A percentile compares a stretch with the other conserved stretches of the same genome.
These are phyloP conservation scores for Euphydryas editha DNA, from an alignment of 2,888 invertebrate genomes.

Conservation along the genomic window DNA sequence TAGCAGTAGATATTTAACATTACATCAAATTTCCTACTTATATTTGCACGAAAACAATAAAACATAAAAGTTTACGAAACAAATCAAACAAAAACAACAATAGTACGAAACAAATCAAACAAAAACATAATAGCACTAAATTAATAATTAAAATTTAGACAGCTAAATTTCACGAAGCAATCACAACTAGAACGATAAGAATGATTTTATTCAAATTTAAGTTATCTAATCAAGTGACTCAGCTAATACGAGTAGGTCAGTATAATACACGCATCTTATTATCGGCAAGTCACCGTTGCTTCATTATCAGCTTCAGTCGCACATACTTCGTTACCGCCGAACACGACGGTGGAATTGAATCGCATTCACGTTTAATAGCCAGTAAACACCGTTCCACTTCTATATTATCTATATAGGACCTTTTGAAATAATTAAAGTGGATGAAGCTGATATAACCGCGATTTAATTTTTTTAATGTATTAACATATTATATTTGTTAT, in stretches of 20 bases:
- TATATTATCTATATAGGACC: constrained; percentile 66
- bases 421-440: constrained; percentile 60
- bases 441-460: constrained; percentile 49
- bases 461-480: not conserved
- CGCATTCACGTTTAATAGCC: constrained; percentile 78
- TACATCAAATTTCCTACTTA: too few species aligned
- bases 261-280: constrained; percentile 30
- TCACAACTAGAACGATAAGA: constrained; percentile 10
- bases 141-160: not conserved
- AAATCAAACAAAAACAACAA: not conserved
- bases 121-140: not conserved
- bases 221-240: constrained; percentile 15
- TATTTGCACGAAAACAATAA: too few species aligned
- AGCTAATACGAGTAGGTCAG: constrained; percentile 13
- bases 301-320: constrained; percentile 54
- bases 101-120: not conserved
- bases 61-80: too few species aligned
- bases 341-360: constrained; percentile 71
- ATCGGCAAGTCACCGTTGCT: constrained; percentile 36
- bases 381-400: constrained; percentile 75
- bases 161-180: constrained; percentile 10
- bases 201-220: constrained; percentile 8
- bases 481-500: too few species aligned
- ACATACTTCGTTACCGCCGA: constrained; percentile 60
- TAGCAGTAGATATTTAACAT: too few species aligned